Conservation (phyloP, 2,888 invertebrate species). For the Minunthozetes semirufus region DNA sequence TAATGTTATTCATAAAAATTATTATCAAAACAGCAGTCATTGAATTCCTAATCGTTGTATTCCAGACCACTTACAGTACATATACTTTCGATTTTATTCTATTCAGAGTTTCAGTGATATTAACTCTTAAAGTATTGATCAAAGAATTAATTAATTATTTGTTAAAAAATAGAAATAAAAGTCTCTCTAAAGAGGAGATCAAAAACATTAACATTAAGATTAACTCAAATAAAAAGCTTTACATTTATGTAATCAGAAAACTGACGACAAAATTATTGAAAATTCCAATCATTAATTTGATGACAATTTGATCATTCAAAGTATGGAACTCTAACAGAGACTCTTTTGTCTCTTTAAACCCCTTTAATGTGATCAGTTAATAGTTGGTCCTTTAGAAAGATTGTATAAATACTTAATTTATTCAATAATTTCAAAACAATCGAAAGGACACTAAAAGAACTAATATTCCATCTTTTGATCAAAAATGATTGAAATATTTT, state of each 20-base stretch:
- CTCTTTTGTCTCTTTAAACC: no score
- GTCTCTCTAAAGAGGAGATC: no score
- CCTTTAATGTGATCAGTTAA: no score
- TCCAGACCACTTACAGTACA: neutral
- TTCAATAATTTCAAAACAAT: no score
- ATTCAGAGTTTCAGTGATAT: neutral
- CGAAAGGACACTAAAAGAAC: no score
- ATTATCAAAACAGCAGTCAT: slow-evolving; percentile 7
- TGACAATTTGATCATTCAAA: neutral
- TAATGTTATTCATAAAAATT: neutral
- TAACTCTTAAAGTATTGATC: neutral
- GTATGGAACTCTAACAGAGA: no score
- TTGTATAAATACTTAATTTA: no score
- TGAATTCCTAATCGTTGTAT: neutral
- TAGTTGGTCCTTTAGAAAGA: no score
- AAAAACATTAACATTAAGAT: no score
- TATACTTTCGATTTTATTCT: neutral
- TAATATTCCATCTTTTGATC: no score
- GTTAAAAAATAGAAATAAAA: neutral
- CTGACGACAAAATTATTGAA: neutral
- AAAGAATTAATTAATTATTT: slow-evolving; percentile 1
- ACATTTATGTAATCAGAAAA: neutral
- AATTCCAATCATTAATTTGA: neutral
- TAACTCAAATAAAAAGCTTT: neutral
- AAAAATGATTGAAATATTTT: no score